Evolutionary conservation across 2,888 invertebrate genomes (phyloP).

Genomic region (Cyclophora punctaria): DNA sequence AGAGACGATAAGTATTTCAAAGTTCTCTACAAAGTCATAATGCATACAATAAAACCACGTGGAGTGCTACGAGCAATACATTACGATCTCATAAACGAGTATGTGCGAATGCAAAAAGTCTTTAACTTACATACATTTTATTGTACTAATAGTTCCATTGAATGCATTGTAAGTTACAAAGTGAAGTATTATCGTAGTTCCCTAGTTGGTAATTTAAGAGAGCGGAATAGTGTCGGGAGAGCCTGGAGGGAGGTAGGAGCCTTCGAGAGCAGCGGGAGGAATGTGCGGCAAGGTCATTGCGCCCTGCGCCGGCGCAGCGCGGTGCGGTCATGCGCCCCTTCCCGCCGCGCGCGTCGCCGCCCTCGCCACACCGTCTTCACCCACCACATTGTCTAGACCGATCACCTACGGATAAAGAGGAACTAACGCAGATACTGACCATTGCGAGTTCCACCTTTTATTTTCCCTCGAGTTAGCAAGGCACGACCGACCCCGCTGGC

Average conservation of each 20-base stretch:
- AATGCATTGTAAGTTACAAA: slow-evolving; percentile 28
- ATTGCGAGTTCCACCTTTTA: slow-evolving; percentile 61
- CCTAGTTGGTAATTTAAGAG: slow-evolving; percentile 38
- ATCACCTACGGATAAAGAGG: slow-evolving; percentile 69
- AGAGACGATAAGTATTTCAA: no score
- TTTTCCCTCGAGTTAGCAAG: slow-evolving; percentile 39
- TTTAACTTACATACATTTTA: slow-evolving; percentile 4
- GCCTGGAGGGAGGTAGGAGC: slow-evolving; percentile 54
- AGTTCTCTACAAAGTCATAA: no score
- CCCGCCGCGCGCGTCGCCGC: slow-evolving; percentile 37
- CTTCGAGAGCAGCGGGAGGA: slow-evolving; percentile 57
- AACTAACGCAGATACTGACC: slow-evolving; percentile 59
- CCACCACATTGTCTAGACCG: slow-evolving; percentile 64
- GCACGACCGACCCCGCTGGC: slow-evolving; percentile 57
- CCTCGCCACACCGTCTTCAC: slow-evolving; percentile 29
- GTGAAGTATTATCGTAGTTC: slow-evolving; percentile 27
- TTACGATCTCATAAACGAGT: background rate
- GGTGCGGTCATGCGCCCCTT: slow-evolving; percentile 65
- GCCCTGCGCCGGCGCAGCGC: slow-evolving; percentile 63
- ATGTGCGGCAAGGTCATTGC: slow-evolving; percentile 74
- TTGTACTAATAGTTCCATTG: slow-evolving; percentile 28
- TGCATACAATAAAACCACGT: no score
- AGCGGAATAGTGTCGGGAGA: slow-evolving; percentile 44
- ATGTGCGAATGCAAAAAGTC: background rate
- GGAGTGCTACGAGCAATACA: background rate